Evolutionary conservation across 2,888 invertebrate species (phyloP), one percentile per base, ranked within the genome.

Genomic region (Hydropsyche betteni): DNA sequence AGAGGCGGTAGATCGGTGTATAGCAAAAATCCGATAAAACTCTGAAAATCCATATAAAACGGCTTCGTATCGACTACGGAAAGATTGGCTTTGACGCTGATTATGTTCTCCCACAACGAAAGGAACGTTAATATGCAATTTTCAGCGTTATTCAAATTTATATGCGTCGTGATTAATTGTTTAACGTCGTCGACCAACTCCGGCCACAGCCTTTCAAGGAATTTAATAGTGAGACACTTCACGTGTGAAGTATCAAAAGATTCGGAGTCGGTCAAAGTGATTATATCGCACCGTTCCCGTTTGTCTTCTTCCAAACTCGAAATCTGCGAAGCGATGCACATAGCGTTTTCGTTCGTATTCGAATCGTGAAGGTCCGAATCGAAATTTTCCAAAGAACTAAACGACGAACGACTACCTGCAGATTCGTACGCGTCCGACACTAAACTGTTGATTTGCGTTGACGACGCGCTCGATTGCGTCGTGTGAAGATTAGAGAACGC

Each of bases 31-130:
- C 92, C 89, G 12, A 94, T 93, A 84, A 96, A 93, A 81, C 91
- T 91, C 81, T 95, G 93, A 80, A 96, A 84, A 82, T 95, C 93
- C 0, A 93, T 92, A 83, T 95, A 95, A 84, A 95, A 96, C 2
- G 94, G 93, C 83, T 95, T 93, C 0, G 95, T 96, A 82, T 96
- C 95, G 79, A 94, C 92, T 38, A 96, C 93, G 61, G 95, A 95
- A 74, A 96, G 89, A 86, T 96, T 96, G 33, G 95, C 94, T 85
- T 94, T 94, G 0, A 96, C 95, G 74, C 95, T 95, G 82, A 96
- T 95, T 16, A 95, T 94, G 80, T 94, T 93, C 83, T 95, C 94
- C 96, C 96, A 96, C 52, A 96, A 85, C 72, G 93, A 91, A 80
- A 96, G 89, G 83, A 96, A 96, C 69, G 94, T 94, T 74, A 95